A percentile compares a stretch with the other conserved stretches of the same genome.
phyloP scores from a whole-genome alignment of 2,113 vertebrate species.

The Erythrolamprus reginae region DNA sequence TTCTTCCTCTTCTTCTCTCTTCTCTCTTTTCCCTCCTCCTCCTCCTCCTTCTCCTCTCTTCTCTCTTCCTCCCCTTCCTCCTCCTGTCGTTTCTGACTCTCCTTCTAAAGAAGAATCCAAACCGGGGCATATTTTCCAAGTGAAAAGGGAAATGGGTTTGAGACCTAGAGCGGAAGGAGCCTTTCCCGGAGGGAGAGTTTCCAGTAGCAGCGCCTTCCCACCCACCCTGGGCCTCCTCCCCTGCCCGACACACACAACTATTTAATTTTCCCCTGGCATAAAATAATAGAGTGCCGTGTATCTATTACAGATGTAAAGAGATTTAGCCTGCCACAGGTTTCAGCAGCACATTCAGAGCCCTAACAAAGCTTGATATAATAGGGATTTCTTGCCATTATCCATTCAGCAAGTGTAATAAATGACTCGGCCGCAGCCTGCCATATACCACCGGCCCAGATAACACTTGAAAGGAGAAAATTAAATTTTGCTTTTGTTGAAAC shows the following conservation, averaged over 20 bases:
- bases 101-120: not conserved
- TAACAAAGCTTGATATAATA: slow-evolving; percentile 86
- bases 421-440: slow-evolving; percentile 83
- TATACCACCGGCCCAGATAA: slow-evolving; percentile 90
- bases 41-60: too few species aligned
- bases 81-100: not conserved
- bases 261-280: slow-evolving; percentile 77
- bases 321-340: slow-evolving; percentile 76
- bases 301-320: slow-evolving; percentile 80
- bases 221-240: not conserved
- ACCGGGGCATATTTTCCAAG: not conserved
- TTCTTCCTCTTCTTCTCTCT: slow-evolving; percentile 28
- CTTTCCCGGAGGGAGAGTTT: slow-evolving; percentile 10
- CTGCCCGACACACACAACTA: slow-evolving; percentile 57
- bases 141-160: not conserved
- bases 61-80: too few species aligned
- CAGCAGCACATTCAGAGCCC: slow-evolving; percentile 73
- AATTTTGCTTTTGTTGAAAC: slow-evolving; percentile 99
- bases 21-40: not conserved
- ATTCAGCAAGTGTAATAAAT: slow-evolving; percentile 96
- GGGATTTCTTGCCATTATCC: slow-evolving; percentile 87
- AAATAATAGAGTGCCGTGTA: slow-evolving; percentile 82
- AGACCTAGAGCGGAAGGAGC: not conserved
- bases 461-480: slow-evolving; percentile 92
- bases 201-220: not conserved